Base-by-base conservation (phyloP, 2,888 invertebrate species). In the Melinaea menophilus region DNA sequence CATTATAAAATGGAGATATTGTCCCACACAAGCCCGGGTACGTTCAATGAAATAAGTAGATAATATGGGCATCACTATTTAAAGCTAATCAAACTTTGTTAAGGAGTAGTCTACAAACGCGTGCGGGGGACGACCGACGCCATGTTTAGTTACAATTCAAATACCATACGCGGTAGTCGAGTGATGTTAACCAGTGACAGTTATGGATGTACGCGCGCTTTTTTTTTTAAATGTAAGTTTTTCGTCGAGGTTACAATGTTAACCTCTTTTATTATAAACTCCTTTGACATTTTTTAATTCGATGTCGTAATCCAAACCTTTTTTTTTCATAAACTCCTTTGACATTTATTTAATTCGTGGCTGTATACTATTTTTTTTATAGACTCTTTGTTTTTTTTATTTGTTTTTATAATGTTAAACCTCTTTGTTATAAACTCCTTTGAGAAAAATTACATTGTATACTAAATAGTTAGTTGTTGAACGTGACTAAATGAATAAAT, bases 31-130 rank as follows among this genome's bases (percentile, higher is more conserved):
- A 79, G 80, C 78, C 41, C 11, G 41, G 41, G 41, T 80, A 80
- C 80, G 79, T 81, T 88, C 88, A 91, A 92, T 91, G 83, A 82
- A 91, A 88, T 91, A 91, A 91, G 90, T 91, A 91, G 91, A 91
- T 92, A 90, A 90, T 88, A 81, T 88, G 86, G 84, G 86, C 85
- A 85, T 83, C 83, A 85, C 92, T 93, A 93, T 92, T 92, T 93
- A 92, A 93, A 92, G 90, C 90, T 92, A 92, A 93, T 93, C 92
- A 92, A 92, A 88, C 82, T 85, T 89, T 82, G 91, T 92, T 92
- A 92, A 90, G 90, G 87, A 89, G 85, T 86, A 92, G 92, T 92
- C 91, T 79, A 84, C 79, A 80, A 75, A 74, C 80, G 79, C 85
- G 86, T 89, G 86, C 86, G 75, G 81, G 85, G 82, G 86, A 73